phyloP scores from a whole-genome alignment of 2,113 vertebrate species.

The Myodes glareolus region DNA sequence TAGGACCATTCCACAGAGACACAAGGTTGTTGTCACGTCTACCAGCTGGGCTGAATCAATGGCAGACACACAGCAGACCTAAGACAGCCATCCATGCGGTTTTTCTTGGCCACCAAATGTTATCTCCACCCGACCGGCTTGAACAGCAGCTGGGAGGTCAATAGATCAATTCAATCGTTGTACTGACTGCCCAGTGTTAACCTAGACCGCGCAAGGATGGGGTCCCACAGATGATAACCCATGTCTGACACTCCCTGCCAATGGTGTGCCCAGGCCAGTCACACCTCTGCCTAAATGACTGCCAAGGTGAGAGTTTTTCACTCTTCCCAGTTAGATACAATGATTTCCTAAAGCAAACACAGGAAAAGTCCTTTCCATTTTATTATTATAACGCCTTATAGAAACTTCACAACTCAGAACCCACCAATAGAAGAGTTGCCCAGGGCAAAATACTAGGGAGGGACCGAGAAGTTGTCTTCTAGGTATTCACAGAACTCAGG shows the following conservation, averaged over 20 bases:
- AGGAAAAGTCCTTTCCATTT: not conserved
- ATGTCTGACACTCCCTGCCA: not conserved
- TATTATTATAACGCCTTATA: not conserved
- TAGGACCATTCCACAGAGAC: not conserved
- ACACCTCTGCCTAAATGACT: not conserved
- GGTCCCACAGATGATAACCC: too few species aligned
- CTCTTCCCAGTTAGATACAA: not conserved
- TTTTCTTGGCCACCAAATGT: not conserved
- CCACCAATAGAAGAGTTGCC: not conserved
- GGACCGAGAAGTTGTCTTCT: fast-evolving
- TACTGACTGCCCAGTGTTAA: not conserved
- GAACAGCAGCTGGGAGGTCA: not conserved
- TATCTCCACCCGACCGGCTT: not conserved
- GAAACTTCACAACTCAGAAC: not conserved
- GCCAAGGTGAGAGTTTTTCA: not conserved
- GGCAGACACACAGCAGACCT: not conserved
- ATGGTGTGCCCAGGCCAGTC: not conserved
- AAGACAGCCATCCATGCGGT: not conserved
- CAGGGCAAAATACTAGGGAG: not conserved
- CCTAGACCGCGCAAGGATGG: not conserved
- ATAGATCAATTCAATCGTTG: not conserved
- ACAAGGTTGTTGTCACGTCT: not conserved
- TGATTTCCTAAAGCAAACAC: not conserved
- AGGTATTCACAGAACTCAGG: not conserved
- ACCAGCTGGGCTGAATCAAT: not conserved